Conservation (phyloP, 2,888 invertebrate genomes). For the Drosophila maculinotata region DNA sequence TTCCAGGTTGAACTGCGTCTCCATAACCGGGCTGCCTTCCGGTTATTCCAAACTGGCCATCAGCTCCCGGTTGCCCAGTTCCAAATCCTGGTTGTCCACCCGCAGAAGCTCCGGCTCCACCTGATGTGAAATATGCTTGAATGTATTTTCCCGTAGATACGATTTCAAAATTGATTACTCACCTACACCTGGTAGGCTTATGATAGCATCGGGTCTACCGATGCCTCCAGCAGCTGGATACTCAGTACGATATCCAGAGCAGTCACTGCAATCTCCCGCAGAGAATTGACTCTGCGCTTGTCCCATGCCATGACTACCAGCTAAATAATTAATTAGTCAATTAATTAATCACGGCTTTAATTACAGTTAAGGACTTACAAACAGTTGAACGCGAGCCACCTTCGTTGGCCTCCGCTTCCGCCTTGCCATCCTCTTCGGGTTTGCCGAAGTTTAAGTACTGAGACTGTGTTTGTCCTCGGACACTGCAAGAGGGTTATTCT, state of each 20-base stretch:
- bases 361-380: slow-evolving; percentile 80
- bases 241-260: slow-evolving; percentile 38
- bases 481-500: slow-evolving; percentile 56
- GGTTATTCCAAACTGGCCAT: background rate
- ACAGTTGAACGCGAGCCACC: slow-evolving; percentile 84
- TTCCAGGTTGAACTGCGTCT: slow-evolving; percentile 11
- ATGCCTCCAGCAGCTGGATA: slow-evolving; percentile 13
- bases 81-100: slow-evolving; percentile 14
- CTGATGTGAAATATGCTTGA: background rate
- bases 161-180: background rate
- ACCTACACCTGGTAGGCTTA: slow-evolving; percentile 60
- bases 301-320: slow-evolving; percentile 93
- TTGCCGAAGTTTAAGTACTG: slow-evolving; percentile 91
- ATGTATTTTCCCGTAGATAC: background rate
- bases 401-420: slow-evolving; percentile 92
- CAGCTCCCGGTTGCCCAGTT: slow-evolving; percentile 9
- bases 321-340: slow-evolving; percentile 85
- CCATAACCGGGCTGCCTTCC: slow-evolving; percentile 10
- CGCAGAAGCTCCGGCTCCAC: slow-evolving; percentile 8
- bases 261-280: slow-evolving; percentile 85
- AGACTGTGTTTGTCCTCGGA: slow-evolving; percentile 92
- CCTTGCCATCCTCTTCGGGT: slow-evolving; percentile 89
- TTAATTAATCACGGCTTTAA: no score
- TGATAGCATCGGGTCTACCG: slow-evolving; percentile 66
- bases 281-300: slow-evolving; percentile 95